These are phyloP conservation scores for Choloepus hoffmanni DNA, from an alignment of 2,113 vertebrate species.

Conservation along the genomic window DNA sequence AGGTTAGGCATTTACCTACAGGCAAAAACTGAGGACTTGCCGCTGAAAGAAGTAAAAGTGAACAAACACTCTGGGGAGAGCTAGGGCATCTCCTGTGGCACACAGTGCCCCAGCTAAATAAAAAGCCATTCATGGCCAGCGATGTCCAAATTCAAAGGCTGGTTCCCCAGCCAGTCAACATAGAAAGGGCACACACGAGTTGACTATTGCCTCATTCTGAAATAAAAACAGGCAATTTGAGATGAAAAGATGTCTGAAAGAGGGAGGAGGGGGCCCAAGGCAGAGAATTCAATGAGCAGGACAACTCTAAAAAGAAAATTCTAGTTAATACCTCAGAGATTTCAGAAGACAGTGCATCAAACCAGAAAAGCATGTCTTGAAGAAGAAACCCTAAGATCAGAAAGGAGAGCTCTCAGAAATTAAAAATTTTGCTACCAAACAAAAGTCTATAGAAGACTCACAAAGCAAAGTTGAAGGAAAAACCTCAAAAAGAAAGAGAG, in stretches of 20 bases:
- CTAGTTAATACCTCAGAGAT: not conserved
- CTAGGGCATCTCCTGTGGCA: not conserved
- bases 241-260: rapidly evolving
- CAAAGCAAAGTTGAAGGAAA: not conserved
- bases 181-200: no score
- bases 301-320: not conserved
- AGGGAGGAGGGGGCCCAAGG: no score
- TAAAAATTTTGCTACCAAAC: not conserved
- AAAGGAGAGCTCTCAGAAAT: not conserved
- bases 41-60: not conserved
- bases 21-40: not conserved
- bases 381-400: not conserved
- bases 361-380: not conserved
- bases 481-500: not conserved
- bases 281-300: not conserved
- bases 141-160: not conserved
- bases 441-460: not conserved
- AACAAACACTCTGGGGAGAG: not conserved
- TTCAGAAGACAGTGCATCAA: not conserved
- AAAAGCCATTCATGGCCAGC: not conserved
- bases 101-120: not conserved
- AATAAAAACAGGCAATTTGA: not conserved
- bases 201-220: not conserved
- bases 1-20: not conserved
- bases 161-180: not conserved